Evolutionary conservation across 2,113 vertebrate genomes (phyloP).

Genomic region (Corythaixoides concolor): DNA sequence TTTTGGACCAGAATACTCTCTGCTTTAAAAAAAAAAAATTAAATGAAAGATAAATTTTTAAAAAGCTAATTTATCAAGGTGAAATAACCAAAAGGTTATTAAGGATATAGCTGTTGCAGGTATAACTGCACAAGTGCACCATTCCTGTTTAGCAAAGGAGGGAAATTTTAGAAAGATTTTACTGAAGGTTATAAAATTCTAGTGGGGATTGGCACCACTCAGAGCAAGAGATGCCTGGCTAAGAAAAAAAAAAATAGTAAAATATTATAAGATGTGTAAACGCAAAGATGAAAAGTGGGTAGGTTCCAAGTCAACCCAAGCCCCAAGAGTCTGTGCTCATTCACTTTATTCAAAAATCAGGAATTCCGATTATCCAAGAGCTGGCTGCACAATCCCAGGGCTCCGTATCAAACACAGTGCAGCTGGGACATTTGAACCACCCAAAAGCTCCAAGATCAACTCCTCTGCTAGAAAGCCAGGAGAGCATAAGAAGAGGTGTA

Average conservation of each 20-base stretch:
- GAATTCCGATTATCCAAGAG: background rate
- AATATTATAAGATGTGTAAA: background rate
- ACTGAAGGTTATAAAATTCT: background rate
- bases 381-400: background rate
- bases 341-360: background rate
- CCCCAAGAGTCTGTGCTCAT: accelerated
- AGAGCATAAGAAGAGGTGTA: background rate
- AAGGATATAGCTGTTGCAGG: background rate
- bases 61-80: background rate
- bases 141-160: background rate
- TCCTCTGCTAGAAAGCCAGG: background rate
- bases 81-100: background rate
- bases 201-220: background rate
- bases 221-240: background rate
- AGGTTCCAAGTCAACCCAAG: background rate
- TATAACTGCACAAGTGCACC: background rate
- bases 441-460: background rate
- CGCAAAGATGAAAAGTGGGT: background rate
- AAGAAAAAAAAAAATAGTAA: background rate
- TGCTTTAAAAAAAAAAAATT: background rate
- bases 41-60: background rate
- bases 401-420: background rate
- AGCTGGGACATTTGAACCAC: background rate
- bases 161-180: background rate
- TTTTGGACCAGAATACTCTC: background rate